Conservation (phyloP, 2,888 invertebrate genomes). For the Dryomyza anilis region DNA sequence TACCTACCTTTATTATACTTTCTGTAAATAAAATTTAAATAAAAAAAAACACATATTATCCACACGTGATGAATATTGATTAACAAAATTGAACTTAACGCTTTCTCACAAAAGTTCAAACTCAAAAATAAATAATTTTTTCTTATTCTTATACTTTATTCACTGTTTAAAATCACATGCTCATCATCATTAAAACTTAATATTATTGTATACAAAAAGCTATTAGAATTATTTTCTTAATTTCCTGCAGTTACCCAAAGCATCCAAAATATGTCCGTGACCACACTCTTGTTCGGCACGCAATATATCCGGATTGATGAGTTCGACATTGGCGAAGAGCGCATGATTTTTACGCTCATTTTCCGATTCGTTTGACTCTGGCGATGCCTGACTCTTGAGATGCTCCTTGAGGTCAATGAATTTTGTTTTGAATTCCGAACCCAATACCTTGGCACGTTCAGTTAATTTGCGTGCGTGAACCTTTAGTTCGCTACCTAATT, state of each 20-base stretch:
- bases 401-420: slow-evolving; percentile 52
- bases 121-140: too few species aligned
- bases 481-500: slow-evolving; percentile 50
- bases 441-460: slow-evolving; percentile 51
- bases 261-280: slow-evolving; percentile 55
- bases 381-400: slow-evolving; percentile 44
- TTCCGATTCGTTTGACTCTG: slow-evolving; percentile 39
- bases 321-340: slow-evolving; percentile 50
- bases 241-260: slow-evolving; percentile 56
- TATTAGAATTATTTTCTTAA: slow-evolving; percentile 48
- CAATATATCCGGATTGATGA: slow-evolving; percentile 53
- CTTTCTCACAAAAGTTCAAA: too few species aligned
- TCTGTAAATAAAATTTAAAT: too few species aligned
- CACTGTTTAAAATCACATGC: too few species aligned
- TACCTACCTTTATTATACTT: too few species aligned
- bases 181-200: too few species aligned
- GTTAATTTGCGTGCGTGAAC: slow-evolving; percentile 51
- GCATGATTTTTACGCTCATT: slow-evolving; percentile 41
- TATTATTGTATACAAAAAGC: too few species aligned
- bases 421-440: slow-evolving; percentile 49
- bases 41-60: too few species aligned
- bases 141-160: too few species aligned
- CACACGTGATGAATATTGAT: too few species aligned
- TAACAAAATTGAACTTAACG: too few species aligned
- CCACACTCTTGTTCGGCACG: slow-evolving; percentile 56